A percentile compares a stretch with the other conserved stretches of the same genome.
These are phyloP conservation scores for Mus minutoides DNA, from an alignment of 2,797 vertebrate genomes.

Conservation along the genomic window DNA sequence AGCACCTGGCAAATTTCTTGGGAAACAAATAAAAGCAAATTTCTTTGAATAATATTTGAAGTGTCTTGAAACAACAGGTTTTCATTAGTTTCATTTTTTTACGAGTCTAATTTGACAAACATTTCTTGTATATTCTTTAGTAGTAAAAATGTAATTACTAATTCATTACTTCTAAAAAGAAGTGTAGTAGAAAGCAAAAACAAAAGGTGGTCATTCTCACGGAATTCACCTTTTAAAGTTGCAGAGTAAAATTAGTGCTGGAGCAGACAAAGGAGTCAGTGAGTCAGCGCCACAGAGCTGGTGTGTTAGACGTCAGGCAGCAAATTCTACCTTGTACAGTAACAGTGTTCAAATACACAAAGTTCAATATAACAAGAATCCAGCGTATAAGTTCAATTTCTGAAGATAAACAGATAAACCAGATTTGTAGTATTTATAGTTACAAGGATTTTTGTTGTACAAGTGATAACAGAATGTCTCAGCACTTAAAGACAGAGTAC, in stretches of 20 bases:
- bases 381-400: not conserved
- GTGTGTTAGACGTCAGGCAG: not conserved
- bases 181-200: constrained; percentile 14
- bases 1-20: not conserved
- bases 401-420: constrained; percentile 26
- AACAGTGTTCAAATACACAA: constrained; percentile 42
- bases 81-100: constrained; percentile 30
- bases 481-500: not conserved
- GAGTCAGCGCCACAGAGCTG: not conserved
- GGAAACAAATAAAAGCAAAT: not conserved
- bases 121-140: constrained; percentile 39
- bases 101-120: not conserved
- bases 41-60: not conserved
- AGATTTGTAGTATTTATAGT: constrained; percentile 29
- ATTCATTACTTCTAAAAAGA: constrained; percentile 37
- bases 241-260: constrained; percentile 36
- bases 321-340: constrained; percentile 53
- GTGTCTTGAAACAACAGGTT: not conserved
- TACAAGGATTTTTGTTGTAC: not conserved
- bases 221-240: constrained; percentile 42
- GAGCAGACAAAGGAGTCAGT: not conserved
- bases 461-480: constrained; percentile 14
- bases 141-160: constrained; percentile 5
- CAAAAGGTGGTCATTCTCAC: not conserved
- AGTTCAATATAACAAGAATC: constrained; percentile 28